phyloP scores from a whole-genome alignment of 2,888 invertebrate genomes.

The Petrolisthes manimaculis region DNA sequence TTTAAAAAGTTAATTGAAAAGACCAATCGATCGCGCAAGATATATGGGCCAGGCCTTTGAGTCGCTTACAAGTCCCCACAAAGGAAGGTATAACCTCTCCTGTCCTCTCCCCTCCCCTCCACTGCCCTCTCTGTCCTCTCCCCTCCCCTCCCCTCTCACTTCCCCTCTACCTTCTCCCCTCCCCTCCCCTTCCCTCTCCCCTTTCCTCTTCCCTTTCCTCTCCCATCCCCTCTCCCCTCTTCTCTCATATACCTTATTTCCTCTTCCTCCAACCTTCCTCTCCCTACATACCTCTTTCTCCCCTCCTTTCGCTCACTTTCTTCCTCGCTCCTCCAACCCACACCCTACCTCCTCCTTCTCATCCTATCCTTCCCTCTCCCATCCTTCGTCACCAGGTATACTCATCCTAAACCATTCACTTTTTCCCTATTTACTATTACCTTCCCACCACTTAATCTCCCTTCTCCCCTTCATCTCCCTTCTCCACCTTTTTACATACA shows the following conservation, averaged over 20 bases:
- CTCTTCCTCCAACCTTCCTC: background rate
- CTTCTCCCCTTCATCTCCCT: too few species aligned
- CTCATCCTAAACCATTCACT: too few species aligned
- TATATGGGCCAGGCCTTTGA: conserved; percentile 39
- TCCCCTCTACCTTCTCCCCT: background rate
- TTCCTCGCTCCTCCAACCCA: too few species aligned
- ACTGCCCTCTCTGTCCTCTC: background rate
- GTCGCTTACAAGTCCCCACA: background rate
- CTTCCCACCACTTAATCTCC: too few species aligned
- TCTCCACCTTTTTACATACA: too few species aligned
- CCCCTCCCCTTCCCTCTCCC: background rate
- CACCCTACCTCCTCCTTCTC: too few species aligned
- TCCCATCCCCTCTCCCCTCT: background rate
- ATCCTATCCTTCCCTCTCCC: too few species aligned
- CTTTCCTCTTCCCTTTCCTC: background rate
- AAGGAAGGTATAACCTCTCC: conserved; percentile 14
- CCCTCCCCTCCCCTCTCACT: background rate
- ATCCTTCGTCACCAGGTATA: too few species aligned
- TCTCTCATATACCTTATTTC: background rate
- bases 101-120: background rate
- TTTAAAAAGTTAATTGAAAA: conserved; percentile 59
- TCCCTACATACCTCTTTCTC: too few species aligned
- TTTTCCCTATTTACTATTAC: too few species aligned
- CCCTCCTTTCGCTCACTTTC: too few species aligned
- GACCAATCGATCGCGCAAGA: conserved; percentile 54